phyloP scores from a whole-genome alignment of 2,797 vertebrate genomes.

The Poecilia gillii region DNA sequence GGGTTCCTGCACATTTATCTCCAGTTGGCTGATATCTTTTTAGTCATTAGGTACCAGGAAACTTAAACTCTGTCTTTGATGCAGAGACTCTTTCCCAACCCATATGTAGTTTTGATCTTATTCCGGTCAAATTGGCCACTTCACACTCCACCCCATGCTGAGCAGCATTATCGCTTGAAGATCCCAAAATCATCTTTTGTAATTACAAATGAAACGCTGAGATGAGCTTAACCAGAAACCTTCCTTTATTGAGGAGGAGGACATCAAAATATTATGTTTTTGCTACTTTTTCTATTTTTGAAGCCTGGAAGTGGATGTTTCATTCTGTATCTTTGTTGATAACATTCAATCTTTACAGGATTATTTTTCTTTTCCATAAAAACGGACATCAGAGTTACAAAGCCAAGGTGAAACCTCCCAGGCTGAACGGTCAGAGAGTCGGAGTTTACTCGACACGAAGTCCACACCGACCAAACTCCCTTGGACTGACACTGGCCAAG shows the following conservation, averaged over 20 bases:
- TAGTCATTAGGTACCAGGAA: neutral
- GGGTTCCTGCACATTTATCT: too few species aligned
- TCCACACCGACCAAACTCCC: conserved; percentile 89
- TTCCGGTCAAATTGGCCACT: neutral
- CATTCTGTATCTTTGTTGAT: neutral
- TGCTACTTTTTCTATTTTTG: neutral
- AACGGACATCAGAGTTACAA: conserved; percentile 88
- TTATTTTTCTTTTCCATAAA: conserved; percentile 92
- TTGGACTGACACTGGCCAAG: conserved; percentile 88
- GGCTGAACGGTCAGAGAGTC: conserved; percentile 86
- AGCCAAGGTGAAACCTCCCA: conserved; percentile 90
- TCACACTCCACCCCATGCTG: neutral
- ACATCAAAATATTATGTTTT: neutral
- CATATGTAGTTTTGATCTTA: neutral
- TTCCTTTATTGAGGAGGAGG: neutral
- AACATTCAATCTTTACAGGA: conserved; percentile 72
- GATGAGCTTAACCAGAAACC: neutral
- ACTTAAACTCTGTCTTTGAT: neutral
- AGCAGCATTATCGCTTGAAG: neutral
- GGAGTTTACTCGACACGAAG: conserved; percentile 91
- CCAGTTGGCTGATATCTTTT: too few species aligned
- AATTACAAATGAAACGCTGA: neutral
- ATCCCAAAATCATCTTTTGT: neutral
- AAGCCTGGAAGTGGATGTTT: neutral
- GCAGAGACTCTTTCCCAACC: neutral